Evolutionary conservation across 2,113 vertebrate species (phyloP), one percentile per base, ranked within the genome.

Genomic region (Thinocorus orbignyianus): DNA sequence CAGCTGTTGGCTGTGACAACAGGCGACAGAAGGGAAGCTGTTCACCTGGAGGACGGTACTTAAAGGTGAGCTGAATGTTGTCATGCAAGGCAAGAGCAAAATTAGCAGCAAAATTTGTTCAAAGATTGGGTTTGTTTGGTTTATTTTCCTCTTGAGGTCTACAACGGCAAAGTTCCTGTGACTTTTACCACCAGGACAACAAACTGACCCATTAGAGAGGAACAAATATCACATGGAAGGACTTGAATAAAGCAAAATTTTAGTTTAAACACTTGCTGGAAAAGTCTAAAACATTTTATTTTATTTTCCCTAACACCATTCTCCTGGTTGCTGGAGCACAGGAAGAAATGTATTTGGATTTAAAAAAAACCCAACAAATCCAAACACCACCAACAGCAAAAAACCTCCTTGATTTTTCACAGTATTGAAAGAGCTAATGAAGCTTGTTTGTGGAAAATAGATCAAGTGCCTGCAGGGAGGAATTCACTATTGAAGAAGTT

Each of bases 401-500:
- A 19, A 65, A 6, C 9, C 62, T 49, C 62, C 46, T 58, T 52
- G 25, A 52, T 70, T 39, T 90, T 92, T 72, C 82, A 70, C 31
- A 46, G 25, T n/a, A 77, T 8, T 81, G 46, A 33, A 90, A 39
- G 22, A 83, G 68, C 72, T 64, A 51, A 80, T 35, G 79, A 76
- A 83, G 90, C 68, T 70, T 42, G 44, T 51, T 86, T 42, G 35
- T 89, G 83, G 46, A 80, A 89, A 91, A 92, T 0, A 86, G 69
- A 74, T 52, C 55, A 81, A 81, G 46, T 39, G 73, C 86, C 88
- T 2, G 8, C 77, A 87, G 73, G 83, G 55, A 95, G 30, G 91
- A 92, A 94, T 66, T 78, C 33, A 58, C 64, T 84, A 30, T 41
- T 92, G 82, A 96, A 93, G 54, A 90, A 82, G n/a, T 52, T 81